Evolutionary conservation across 2,888 invertebrate species (phyloP).

Genomic region (Heliconius hortense): DNA sequence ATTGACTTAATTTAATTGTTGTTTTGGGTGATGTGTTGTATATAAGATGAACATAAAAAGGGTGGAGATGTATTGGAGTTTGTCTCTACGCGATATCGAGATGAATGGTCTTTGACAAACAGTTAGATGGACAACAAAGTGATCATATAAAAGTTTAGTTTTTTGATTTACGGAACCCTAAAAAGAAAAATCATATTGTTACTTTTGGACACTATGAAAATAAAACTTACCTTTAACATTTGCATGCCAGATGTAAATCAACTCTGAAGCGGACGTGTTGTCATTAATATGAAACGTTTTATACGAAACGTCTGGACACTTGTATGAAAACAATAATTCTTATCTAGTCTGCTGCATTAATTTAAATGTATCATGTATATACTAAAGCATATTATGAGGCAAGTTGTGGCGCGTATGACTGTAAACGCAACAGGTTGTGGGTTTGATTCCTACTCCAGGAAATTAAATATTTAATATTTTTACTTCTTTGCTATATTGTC

Average conservation of each 20-base stretch:
- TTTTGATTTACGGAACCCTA: too few relatives aligned
- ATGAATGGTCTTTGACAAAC: too few relatives aligned
- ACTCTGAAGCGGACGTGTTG: conserved; percentile 30
- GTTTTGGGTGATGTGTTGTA: conserved; percentile 11
- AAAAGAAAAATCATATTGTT: neutral
- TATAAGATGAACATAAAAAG: neutral
- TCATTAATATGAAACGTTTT: conserved; percentile 30
- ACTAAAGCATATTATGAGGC: too few relatives aligned
- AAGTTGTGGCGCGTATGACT: too few relatives aligned
- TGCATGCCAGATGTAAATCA: conserved; percentile 34
- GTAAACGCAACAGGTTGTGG: too few relatives aligned
- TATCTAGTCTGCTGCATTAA: neutral
- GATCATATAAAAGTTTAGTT: too few relatives aligned
- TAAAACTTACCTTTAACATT: conserved; percentile 21
- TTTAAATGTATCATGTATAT: neutral
- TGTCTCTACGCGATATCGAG: too few relatives aligned
- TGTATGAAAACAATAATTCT: neutral
- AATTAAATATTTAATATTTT: too few relatives aligned
- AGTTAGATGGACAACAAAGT: too few relatives aligned
- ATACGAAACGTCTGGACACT: conserved; percentile 29
- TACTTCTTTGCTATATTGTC: too few relatives aligned
- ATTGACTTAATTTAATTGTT: conserved; percentile 10
- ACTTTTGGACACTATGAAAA: neutral
- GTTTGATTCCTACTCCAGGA: too few relatives aligned
- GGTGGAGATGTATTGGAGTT: too few relatives aligned